Percentiles rank a stretch among this genome's conserved stretches.
phyloP scores from a whole-genome alignment of 2,797 vertebrate genomes.

The Rhinoraja longicauda region DNA sequence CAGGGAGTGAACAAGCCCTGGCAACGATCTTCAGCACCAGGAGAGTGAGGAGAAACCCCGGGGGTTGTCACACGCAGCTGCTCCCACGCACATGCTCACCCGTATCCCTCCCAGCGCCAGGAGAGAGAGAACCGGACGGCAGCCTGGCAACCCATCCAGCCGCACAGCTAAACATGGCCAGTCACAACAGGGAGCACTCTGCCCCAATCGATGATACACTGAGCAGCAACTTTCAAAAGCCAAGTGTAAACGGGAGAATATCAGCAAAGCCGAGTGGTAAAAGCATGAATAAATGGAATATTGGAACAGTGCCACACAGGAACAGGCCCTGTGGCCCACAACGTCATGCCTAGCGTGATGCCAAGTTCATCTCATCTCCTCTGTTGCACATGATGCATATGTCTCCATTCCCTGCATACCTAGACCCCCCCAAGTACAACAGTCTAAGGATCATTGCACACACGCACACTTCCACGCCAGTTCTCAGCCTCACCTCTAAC shows the following conservation, averaged over 20 bases:
- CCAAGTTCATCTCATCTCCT: too few species aligned
- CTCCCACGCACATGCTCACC: not conserved
- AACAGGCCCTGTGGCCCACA: too few species aligned
- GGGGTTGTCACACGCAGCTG: not conserved
- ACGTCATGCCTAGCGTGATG: too few species aligned
- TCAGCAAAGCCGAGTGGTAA: too few species aligned
- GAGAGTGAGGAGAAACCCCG: not conserved
- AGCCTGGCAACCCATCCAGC: not conserved
- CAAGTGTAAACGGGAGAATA: not conserved
- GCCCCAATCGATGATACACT: not conserved
- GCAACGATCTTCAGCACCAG: not conserved
- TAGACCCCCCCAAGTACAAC: too few species aligned
- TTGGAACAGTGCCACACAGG: too few species aligned
- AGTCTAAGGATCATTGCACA: too few species aligned
- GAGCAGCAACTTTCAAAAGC: not conserved
- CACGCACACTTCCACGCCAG: not conserved
- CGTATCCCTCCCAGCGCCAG: not conserved
- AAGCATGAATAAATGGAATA: not conserved
- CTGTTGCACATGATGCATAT: too few species aligned
- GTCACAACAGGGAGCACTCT: not conserved
- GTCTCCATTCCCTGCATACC: too few species aligned
- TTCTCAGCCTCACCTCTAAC: conserved; percentile 63
- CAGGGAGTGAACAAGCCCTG: not conserved
- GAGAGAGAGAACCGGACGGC: not conserved
- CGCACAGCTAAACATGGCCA: not conserved